Percentiles rank a stretch among this genome's conserved stretches.
Evolutionary conservation across 2,113 vertebrate species (phyloP).

Genomic region (Crotalus horridus): DNA sequence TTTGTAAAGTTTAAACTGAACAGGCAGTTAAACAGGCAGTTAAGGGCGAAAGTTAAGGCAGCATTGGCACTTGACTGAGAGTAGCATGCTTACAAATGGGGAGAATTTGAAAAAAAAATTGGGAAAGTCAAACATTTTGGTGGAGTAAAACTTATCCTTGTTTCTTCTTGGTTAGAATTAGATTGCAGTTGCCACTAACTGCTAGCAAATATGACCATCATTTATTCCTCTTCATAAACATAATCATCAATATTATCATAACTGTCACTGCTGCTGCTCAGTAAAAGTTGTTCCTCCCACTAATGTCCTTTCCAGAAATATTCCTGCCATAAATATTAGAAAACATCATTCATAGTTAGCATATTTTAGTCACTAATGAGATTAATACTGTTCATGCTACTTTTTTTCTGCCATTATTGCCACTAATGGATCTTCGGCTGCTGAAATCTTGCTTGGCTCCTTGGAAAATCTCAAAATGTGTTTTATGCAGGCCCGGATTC

Average conservation of each 20-base stretch:
- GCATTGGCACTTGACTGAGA: background rate
- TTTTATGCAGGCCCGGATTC: background rate
- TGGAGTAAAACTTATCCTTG: background rate
- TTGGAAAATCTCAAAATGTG: background rate
- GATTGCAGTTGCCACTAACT: background rate
- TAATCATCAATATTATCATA: background rate
- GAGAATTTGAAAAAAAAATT: background rate
- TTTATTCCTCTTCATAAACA: background rate
- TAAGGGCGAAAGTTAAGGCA: background rate
- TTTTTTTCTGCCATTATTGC: background rate
- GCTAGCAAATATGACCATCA: background rate
- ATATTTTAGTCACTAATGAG: background rate
- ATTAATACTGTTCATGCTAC: background rate
- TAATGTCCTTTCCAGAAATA: background rate
- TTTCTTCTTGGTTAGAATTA: background rate
- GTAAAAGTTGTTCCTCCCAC: background rate
- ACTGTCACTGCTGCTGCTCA: background rate
- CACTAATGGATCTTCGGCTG: background rate
- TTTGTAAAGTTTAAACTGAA: background rate
- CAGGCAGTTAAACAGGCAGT: background rate
- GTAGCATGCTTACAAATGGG: background rate
- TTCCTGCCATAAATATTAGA: background rate
- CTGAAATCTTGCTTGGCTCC: background rate
- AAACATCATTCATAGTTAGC: background rate
- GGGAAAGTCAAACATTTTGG: background rate